Base-by-base conservation (phyloP, 2,113 vertebrate genomes). In the Oophaga pumilio region DNA sequence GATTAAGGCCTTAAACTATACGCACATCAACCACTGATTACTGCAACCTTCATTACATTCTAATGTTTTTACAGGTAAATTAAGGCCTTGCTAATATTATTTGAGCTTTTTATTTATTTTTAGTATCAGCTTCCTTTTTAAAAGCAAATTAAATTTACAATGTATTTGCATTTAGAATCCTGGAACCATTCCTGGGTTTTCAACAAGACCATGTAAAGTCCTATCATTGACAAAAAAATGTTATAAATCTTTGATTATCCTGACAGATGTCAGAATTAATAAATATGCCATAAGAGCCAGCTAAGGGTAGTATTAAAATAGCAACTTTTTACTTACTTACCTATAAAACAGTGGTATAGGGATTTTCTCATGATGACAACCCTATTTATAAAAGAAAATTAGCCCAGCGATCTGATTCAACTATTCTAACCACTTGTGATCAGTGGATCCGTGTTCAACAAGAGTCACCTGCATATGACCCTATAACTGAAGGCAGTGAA, bases 91-190 rank as follows among this genome's bases (percentile, higher is more conserved):
- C 14, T 20, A 18, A 62, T 73, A 13, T 73, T 6, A 73, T 74
- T 49, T 59, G 4, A 59, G 56, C 53, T 59, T 28, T 57, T 17
- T 59, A 12, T n/a, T 77, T 77, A 59, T 79, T 59, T 59, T 79
- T 79, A 57, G 53, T 24, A 33, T 28, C 18, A 8, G 77, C 59
- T 79, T 79, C 52, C 53, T 26, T 78, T 22, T 77, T 22, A 77
- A 56, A 78, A 56, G 50, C 76, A 78, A 79, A 79, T 79, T 33
- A 14, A 3, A 57, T 79, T 26, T 79, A 24, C 77, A 17, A 28
- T 79, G 28, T 79, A 59, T 74, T 74, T 74, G 33, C 71, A 74
- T 74, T 74, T 18, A 49, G 56, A 24, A 59, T 26, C 53, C 53
- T 57, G 56, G 53, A 53, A 22, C 17, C 56, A 59, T 26, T 78